A percentile compares a stretch with the other conserved stretches of the same genome.
These are phyloP conservation scores for Cotesia chilonis DNA, from an alignment of 1,140 invertebrate species.

Conservation along the genomic window DNA sequence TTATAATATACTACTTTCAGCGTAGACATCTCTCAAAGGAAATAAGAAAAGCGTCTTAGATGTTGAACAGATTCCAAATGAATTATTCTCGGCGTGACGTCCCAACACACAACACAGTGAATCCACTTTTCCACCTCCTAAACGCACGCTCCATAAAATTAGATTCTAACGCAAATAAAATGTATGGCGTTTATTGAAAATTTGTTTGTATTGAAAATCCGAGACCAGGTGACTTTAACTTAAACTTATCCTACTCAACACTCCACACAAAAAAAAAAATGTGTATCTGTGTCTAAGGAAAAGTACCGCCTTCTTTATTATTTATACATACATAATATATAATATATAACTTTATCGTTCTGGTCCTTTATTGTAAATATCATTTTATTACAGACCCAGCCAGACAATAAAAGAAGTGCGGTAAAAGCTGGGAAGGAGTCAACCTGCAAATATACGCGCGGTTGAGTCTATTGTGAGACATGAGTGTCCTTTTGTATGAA, in stretches of 20 bases:
- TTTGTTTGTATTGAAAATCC: slow-evolving; percentile 36
- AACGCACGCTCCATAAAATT: slow-evolving; percentile 25
- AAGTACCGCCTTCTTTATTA: slow-evolving; percentile 26
- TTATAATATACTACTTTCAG: background rate
- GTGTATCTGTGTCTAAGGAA: background rate
- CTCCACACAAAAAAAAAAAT: too few relatives aligned
- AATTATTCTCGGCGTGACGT: slow-evolving; percentile 30
- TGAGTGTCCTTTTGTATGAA: slow-evolving; percentile 40
- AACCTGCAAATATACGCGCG: slow-evolving; percentile 62
- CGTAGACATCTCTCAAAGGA: background rate
- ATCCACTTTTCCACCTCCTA: slow-evolving; percentile 11
- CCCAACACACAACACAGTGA: background rate
- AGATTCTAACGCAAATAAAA: slow-evolving; percentile 30
- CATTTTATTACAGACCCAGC: slow-evolving; percentile 9
- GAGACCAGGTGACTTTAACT: slow-evolving; percentile 31
- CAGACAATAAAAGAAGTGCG: slow-evolving; percentile 25
- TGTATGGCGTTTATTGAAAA: slow-evolving; percentile 30
- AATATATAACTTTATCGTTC: slow-evolving; percentile 5
- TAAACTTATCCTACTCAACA: background rate
- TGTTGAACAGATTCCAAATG: slow-evolving; percentile 9
- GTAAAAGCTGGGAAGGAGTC: slow-evolving; percentile 45
- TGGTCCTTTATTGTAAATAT: slow-evolving; percentile 29
- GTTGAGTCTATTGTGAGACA: slow-evolving; percentile 46
- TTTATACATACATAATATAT: slow-evolving; percentile 12
- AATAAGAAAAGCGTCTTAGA: background rate